Evolutionary conservation across 2,888 invertebrate species (phyloP).

Genomic region (Eupithecia exiguata): DNA sequence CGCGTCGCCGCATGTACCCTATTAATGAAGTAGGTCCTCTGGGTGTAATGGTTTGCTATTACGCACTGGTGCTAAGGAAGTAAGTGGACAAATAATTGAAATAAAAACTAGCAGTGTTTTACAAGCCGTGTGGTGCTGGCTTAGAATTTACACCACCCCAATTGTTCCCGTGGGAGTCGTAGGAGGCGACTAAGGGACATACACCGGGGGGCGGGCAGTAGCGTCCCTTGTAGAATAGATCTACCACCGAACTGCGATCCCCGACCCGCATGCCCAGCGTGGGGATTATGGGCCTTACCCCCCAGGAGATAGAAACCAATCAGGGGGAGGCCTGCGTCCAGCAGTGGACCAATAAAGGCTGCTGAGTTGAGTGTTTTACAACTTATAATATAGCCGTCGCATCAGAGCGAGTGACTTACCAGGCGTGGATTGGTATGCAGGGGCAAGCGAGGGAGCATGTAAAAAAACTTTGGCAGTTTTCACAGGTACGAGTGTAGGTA

Average conservation of each 20-base stretch:
- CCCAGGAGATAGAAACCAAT: too few relatives aligned
- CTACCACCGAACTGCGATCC: too few relatives aligned
- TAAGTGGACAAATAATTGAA: conserved; percentile 6
- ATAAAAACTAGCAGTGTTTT: not conserved
- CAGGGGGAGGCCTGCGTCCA: too few relatives aligned
- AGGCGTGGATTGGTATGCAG: not conserved
- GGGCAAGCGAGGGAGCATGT: not conserved
- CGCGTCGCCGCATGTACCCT: conserved; percentile 60
- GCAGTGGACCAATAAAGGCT: too few relatives aligned
- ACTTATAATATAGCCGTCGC: not conserved
- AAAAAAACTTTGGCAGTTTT: not conserved
- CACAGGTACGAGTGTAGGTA: not conserved
- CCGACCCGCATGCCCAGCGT: too few relatives aligned
- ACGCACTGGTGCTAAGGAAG: conserved; percentile 2
- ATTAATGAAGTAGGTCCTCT: conserved; percentile 65
- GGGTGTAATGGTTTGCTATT: conserved; percentile 42
- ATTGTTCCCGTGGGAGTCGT: too few relatives aligned
- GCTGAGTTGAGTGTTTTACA: not conserved
- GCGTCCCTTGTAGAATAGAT: too few relatives aligned
- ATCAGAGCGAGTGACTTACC: not conserved
- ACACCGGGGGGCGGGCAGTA: too few relatives aligned
- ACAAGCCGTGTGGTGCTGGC: too few relatives aligned
- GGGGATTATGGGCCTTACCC: too few relatives aligned
- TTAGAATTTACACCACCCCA: too few relatives aligned
- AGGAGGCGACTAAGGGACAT: too few relatives aligned